A percentile compares a stretch with the other conserved stretches of the same genome.
phyloP scores from a whole-genome alignment of 2,888 invertebrate species.

The Salticus scenicus region DNA sequence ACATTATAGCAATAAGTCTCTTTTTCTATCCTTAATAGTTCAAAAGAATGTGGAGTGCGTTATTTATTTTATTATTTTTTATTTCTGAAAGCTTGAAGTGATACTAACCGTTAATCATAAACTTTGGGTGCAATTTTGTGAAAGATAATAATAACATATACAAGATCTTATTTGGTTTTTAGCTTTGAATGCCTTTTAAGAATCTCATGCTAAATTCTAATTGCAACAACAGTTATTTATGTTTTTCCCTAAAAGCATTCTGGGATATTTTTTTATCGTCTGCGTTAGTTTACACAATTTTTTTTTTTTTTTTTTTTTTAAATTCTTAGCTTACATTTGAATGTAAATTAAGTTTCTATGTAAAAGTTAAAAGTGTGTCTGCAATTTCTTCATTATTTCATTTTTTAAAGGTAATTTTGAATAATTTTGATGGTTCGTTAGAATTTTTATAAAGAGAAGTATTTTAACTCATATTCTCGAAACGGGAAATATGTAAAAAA shows the following conservation, averaged over 20 bases:
- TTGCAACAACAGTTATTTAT: conserved; percentile 56
- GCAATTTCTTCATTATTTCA: too few species aligned
- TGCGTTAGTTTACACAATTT: too few species aligned
- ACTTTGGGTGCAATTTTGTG: conserved; percentile 28
- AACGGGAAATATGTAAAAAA: too few species aligned
- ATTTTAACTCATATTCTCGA: too few species aligned
- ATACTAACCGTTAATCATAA: conserved; percentile 58
- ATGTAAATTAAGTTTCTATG: conserved; percentile 62
- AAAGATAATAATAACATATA: conserved; percentile 35
- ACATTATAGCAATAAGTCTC: conserved; percentile 56
- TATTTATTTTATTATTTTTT: conserved; percentile 2
- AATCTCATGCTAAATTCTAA: conserved; percentile 11
- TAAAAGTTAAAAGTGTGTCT: conserved; percentile 33
- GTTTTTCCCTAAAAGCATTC: neutral
- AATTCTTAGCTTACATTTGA: conserved; percentile 3
- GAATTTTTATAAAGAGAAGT: too few species aligned
- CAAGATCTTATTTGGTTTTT: neutral
- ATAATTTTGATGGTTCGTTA: too few species aligned
- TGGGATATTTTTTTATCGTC: too few species aligned
- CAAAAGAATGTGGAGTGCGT: neutral
- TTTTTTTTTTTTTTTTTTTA: conserved; percentile 12
- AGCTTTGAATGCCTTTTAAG: conserved; percentile 3
- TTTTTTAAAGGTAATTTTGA: too few species aligned
- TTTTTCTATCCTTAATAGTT: conserved; percentile 16
- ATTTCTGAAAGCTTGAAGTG: neutral